phyloP scores from a whole-genome alignment of 2,113 vertebrate genomes.

The Melospiza georgiana region DNA sequence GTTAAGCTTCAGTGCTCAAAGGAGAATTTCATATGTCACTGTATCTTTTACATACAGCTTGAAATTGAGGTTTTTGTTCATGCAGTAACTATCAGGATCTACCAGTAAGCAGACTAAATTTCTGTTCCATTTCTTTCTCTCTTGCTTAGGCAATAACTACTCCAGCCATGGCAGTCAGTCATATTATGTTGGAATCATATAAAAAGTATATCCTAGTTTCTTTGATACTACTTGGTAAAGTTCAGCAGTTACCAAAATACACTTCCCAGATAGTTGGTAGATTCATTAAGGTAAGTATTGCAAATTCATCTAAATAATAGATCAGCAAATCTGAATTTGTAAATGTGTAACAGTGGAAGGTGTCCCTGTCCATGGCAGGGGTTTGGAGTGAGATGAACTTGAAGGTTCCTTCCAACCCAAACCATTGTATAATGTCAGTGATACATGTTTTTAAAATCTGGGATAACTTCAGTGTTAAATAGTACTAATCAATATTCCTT shows the following conservation, averaged over 20 bases:
- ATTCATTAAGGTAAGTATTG: constrained; percentile 93
- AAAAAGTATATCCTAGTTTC: constrained; percentile 99
- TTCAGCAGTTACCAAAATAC: constrained; percentile 96
- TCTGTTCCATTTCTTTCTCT: constrained; percentile 15
- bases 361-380: neutral
- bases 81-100: neutral
- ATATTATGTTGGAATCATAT: constrained; percentile 99
- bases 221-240: constrained; percentile 97
- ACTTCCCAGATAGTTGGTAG: constrained; percentile 98
- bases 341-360: neutral
- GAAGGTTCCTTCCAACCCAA: neutral
- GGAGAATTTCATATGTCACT: neutral
- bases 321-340: neutral
- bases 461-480: neutral
- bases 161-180: constrained; percentile 99
- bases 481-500: neutral
- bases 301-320: neutral
- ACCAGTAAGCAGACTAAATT: neutral
- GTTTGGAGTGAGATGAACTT: neutral
- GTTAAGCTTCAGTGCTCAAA: neutral
- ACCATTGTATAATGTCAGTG: neutral
- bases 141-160: constrained; percentile 92
- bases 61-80: neutral
- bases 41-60: neutral
- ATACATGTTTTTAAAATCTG: neutral